Evolutionary conservation across 2,113 vertebrate species (phyloP).

Genomic region (Danio rerio): GRCz12tu NC_133198.1:32356001-32356500

Average conservation of each 20-base stretch:
- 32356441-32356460: background rate
- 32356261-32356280: conserved; percentile 89
- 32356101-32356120: background rate
- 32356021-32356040: background rate
- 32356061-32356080: background rate
- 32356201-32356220: conserved; percentile 84
- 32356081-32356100: background rate
- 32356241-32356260: conserved; percentile 87
- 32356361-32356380: conserved; percentile 5
- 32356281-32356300: conserved; percentile 86
- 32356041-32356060: conserved; percentile 25
- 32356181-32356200: conserved; percentile 88
- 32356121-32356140: conserved; percentile 73
- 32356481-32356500: no score
- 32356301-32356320: conserved; percentile 90
- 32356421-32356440: background rate
- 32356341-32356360: conserved; percentile 75
- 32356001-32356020: background rate
- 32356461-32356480: no score
- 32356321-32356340: conserved; percentile 91
- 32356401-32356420: conserved; percentile 16
- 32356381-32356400: conserved; percentile 47
- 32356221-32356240: conserved; percentile 87
- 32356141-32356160: conserved; percentile 87
- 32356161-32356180: conserved; percentile 81